These are phyloP conservation scores for Cotesia congregata DNA, from an alignment of 2,888 invertebrate genomes.

Conservation along the genomic window DNA sequence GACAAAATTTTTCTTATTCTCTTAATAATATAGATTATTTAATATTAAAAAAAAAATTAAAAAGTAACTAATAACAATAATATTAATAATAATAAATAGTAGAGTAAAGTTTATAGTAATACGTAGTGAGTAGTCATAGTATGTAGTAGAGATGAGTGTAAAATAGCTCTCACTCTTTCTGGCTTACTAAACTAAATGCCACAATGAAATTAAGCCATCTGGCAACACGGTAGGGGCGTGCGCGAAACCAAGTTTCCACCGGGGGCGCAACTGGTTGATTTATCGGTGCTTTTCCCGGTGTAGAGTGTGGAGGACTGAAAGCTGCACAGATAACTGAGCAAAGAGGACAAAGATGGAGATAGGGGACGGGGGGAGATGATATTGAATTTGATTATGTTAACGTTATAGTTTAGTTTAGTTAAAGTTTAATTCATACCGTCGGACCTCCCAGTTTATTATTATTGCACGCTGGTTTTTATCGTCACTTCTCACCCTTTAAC, in stretches of 20 bases:
- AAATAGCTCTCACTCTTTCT: slow-evolving; percentile 10
- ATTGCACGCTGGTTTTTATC: background rate
- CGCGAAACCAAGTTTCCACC: slow-evolving; percentile 39
- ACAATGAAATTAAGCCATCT: slow-evolving; percentile 69
- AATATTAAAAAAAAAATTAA: too few species aligned
- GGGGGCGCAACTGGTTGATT: slow-evolving; percentile 69
- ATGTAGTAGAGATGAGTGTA: slow-evolving; percentile 1
- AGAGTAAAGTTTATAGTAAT: background rate
- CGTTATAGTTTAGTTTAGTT: background rate
- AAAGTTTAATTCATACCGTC: slow-evolving; percentile 37
- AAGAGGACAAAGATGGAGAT: background rate
- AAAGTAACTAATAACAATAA: too few species aligned
- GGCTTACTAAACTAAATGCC: slow-evolving; percentile 45
- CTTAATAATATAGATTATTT: too few species aligned
- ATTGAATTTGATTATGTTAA: slow-evolving; percentile 62
- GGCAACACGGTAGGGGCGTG: slow-evolving; percentile 68
- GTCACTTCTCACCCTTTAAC: background rate
- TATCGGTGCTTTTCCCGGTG: slow-evolving; percentile 66
- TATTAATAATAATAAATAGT: too few species aligned
- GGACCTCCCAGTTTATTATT: slow-evolving; percentile 31
- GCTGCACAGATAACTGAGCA: background rate
- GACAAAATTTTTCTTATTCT: too few species aligned
- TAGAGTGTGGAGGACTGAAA: background rate
- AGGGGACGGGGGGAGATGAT: background rate
- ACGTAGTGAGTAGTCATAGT: background rate